Conservation (phyloP, 1,140 invertebrate species). For the Holotrichia oblita region DNA sequence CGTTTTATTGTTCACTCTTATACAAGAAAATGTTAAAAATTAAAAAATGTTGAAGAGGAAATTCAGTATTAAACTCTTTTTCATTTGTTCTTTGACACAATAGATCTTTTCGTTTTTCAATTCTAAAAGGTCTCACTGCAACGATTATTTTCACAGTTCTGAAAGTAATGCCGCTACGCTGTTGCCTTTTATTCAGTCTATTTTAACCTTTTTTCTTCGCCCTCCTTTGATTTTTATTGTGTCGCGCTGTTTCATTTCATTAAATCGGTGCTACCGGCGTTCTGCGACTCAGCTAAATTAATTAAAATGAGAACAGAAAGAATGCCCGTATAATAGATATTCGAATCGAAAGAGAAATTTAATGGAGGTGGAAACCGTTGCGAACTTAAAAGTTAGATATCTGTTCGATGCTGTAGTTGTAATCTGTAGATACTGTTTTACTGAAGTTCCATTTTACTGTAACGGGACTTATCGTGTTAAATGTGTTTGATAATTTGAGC, state of each 20-base stretch:
- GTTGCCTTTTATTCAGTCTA: not conserved
- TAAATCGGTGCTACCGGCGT: not conserved
- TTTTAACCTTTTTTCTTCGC: not conserved
- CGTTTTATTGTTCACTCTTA: no score
- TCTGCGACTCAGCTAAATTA: not conserved
- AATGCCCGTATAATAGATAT: not conserved
- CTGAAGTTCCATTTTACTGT: not conserved
- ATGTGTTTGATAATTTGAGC: no score
- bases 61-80: not conserved
- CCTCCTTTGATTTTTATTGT: conserved; percentile 7
- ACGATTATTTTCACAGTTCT: not conserved
- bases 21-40: not conserved
- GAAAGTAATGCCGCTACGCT: not conserved
- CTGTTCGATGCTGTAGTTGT: not conserved
- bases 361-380: not conserved
- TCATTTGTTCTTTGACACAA: not conserved
- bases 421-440: not conserved
- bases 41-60: not conserved
- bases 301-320: not conserved
- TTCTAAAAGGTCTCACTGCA: not conserved
- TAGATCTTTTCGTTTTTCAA: not conserved
- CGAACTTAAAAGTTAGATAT: not conserved
- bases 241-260: not conserved
- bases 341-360: not conserved
- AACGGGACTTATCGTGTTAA: no score